A percentile compares a stretch with the other conserved stretches of the same genome.
phyloP scores from a whole-genome alignment of 2,797 vertebrate genomes.

The Crocodylus rhombifer region DNA sequence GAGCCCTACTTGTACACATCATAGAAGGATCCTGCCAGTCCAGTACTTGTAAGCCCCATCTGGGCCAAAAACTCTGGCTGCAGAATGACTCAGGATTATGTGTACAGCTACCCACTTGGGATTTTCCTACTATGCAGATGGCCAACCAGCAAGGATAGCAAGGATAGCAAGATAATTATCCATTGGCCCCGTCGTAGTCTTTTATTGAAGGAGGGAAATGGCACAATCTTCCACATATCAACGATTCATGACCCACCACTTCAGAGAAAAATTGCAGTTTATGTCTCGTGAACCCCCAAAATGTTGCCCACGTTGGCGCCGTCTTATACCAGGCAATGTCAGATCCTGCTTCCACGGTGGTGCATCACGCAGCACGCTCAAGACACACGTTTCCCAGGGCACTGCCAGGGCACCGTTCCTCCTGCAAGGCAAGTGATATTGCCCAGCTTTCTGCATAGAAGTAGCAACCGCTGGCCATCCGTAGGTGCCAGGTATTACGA shows the following conservation, averaged over 20 bases:
- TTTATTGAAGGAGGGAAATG: background rate
- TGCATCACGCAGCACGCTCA: background rate
- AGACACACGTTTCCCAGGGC: background rate
- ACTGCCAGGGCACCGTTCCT: background rate
- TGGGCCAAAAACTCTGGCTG: background rate
- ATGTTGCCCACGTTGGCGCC: slow-evolving; percentile 33
- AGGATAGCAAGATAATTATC: no score
- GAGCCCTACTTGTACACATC: background rate
- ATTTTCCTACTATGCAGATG: slow-evolving; percentile 23
- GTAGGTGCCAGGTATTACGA: background rate
- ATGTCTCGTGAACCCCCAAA: background rate
- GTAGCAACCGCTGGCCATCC: background rate
- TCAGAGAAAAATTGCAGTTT: slow-evolving; percentile 36
- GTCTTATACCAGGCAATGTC: slow-evolving; percentile 36
- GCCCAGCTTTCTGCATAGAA: background rate
- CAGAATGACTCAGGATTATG: background rate
- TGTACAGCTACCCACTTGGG: slow-evolving; percentile 10
- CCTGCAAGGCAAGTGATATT: background rate
- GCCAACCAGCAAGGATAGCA: slow-evolving; percentile 27
- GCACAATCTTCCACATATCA: slow-evolving; percentile 17
- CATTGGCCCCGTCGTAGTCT: slow-evolving; percentile 23
- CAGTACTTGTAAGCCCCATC: background rate
- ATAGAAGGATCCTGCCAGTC: background rate
- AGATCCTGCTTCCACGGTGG: background rate
- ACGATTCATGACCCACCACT: slow-evolving; percentile 34